Evolutionary conservation across 2,113 vertebrate genomes (phyloP).

Genomic region (Phalacrocorax brasilianus): DNA sequence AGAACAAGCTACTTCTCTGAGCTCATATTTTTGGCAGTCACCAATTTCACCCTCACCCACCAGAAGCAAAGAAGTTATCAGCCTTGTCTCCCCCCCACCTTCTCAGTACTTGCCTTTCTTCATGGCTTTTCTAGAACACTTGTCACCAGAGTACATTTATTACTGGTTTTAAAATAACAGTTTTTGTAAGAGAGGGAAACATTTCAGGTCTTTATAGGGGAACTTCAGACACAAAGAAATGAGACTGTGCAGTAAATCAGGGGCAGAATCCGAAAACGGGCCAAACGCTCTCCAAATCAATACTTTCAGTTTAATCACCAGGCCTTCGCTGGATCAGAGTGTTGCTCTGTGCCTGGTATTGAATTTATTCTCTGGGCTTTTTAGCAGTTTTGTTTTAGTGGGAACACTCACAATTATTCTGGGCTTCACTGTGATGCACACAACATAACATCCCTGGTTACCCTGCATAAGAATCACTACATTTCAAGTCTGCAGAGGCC

Average conservation of each 20-base stretch:
- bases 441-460: accelerated
- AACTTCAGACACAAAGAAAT: not conserved
- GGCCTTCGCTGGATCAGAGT: not conserved
- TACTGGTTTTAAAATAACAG: not conserved
- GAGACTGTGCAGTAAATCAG: not conserved
- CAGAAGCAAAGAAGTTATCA: slow-evolving; percentile 35
- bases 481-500: not conserved
- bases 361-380: not conserved
- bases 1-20: slow-evolving; percentile 46
- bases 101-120: slow-evolving; percentile 6
- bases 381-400: not conserved
- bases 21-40: slow-evolving; percentile 62
- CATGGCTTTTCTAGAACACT: slow-evolving; percentile 35
- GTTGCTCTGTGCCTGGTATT: not conserved
- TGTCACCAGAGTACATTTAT: not conserved
- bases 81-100: not conserved
- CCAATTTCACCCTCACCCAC: slow-evolving; percentile 63
- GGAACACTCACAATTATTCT: not conserved
- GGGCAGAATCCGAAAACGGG: not conserved
- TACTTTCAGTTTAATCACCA: not conserved
- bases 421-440: not conserved
- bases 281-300: not conserved
- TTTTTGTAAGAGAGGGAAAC: not conserved
- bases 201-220: not conserved
- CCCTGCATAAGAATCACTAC: not conserved